These are phyloP conservation scores for Portevinia maculata DNA, from an alignment of 2,888 invertebrate species.

Conservation along the genomic window DNA sequence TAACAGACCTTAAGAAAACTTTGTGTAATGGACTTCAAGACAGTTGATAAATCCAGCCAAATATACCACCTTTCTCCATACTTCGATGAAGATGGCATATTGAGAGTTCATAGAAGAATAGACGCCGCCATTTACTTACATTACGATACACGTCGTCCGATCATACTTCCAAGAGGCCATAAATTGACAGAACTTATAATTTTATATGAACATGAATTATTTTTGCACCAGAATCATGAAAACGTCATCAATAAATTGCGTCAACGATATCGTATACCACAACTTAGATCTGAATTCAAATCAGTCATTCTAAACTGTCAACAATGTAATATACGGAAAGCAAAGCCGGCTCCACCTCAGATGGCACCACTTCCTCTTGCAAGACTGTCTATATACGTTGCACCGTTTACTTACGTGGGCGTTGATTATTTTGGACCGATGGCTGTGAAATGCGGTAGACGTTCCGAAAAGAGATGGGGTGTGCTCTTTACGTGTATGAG, in stretches of 20 bases:
- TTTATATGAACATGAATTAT: conserved; percentile 26
- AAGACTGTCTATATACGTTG: conserved; percentile 15
- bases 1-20: background rate
- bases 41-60: conserved; percentile 7
- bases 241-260: conserved; percentile 38
- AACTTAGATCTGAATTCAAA: conserved; percentile 9
- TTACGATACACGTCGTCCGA: conserved; percentile 14
- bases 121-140: conserved; percentile 17
- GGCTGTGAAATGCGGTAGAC: conserved; percentile 43
- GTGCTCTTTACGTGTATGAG: conserved; percentile 59
- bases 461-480: conserved; percentile 37
- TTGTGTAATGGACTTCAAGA: background rate
- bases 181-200: conserved; percentile 25
- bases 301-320: background rate
- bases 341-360: conserved; percentile 1
- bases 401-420: conserved; percentile 51
- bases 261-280: conserved; percentile 19
- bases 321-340: conserved; percentile 26
- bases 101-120: conserved; percentile 46
- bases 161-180: conserved; percentile 34
- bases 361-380: conserved; percentile 28
- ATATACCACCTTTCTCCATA: conserved; percentile 31
- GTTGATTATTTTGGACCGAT: conserved; percentile 66
- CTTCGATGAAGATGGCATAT: conserved; percentile 32
- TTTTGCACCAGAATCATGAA: conserved; percentile 25